Conservation (phyloP, 2,113 vertebrate genomes). For the Myxocyprinus asiaticus region DNA sequence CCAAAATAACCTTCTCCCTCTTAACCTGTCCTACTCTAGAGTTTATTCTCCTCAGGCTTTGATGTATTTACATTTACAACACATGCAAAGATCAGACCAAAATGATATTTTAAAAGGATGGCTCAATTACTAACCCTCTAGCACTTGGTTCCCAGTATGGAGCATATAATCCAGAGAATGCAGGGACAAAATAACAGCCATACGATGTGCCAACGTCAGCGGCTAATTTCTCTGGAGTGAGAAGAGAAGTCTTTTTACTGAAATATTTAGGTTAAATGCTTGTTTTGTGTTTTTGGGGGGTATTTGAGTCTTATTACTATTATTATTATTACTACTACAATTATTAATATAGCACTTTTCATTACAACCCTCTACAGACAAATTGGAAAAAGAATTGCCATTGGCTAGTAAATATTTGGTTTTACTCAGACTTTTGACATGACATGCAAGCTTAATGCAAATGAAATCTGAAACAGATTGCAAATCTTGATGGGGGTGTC, state of each 20-base stretch:
- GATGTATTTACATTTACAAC: neutral
- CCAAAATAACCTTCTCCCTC: no score
- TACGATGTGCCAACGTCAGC: constrained; percentile 89
- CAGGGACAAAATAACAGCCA: constrained; percentile 97
- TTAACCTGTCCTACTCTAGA: neutral
- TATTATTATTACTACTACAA: no score
- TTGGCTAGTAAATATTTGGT: no score
- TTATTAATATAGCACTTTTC: no score
- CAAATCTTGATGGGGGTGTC: no score
- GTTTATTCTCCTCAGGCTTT: neutral
- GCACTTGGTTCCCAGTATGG: constrained; percentile 98
- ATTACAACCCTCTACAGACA: no score
- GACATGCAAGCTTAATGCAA: no score
- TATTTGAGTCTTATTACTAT: neutral
- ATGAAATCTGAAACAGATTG: no score
- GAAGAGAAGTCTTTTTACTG: neutral
- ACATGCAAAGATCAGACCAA: neutral
- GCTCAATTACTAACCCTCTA: constrained; percentile 82
- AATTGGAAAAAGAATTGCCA: no score
- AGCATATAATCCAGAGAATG: constrained; percentile 96
- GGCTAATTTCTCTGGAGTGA: constrained; percentile 85
- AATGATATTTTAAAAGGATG: neutral
- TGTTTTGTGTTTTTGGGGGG: neutral
- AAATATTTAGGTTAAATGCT: neutral
- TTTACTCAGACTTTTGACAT: no score